Conservation (phyloP, 2,113 vertebrate genomes). For the Poeciliopsis retropinna region DNA sequence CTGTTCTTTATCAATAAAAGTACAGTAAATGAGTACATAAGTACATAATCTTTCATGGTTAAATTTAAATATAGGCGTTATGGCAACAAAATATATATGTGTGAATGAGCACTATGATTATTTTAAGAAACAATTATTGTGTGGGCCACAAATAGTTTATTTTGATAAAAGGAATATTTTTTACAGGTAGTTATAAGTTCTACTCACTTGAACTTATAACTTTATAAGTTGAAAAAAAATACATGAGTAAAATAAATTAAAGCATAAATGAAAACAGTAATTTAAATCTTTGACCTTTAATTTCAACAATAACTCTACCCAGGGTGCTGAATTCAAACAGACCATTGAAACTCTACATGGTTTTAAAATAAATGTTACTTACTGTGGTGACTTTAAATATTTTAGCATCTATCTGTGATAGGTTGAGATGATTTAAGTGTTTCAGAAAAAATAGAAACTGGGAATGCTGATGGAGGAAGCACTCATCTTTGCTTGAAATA, state of each 20-base stretch:
- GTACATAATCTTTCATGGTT: too few species aligned
- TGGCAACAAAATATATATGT: too few species aligned
- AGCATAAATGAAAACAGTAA: not conserved
- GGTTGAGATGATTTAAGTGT: conserved; percentile 56
- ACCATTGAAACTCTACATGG: conserved; percentile 45
- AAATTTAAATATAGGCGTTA: too few species aligned
- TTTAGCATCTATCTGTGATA: conserved; percentile 56
- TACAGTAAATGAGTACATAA: too few species aligned
- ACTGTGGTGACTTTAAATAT: conserved; percentile 65
- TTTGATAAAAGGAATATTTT: not conserved
- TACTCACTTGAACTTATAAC: too few species aligned
- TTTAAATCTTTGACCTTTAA: not conserved
- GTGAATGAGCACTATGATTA: not conserved
- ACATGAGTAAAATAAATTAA: not conserved
- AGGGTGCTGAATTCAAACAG: conserved; percentile 34
- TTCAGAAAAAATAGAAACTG: conserved; percentile 29
- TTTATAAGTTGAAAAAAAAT: too few species aligned
- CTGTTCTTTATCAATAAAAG: too few species aligned
- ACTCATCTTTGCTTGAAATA: conserved; percentile 62
- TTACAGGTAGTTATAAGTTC: not conserved
- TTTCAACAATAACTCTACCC: conserved; percentile 58
- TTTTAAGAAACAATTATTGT: not conserved
- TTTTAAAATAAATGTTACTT: conserved; percentile 60
- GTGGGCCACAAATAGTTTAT: not conserved
- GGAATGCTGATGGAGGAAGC: conserved; percentile 54